Conservation (phyloP, 1,140 invertebrate genomes). For the Scylla paramamosain region DNA sequence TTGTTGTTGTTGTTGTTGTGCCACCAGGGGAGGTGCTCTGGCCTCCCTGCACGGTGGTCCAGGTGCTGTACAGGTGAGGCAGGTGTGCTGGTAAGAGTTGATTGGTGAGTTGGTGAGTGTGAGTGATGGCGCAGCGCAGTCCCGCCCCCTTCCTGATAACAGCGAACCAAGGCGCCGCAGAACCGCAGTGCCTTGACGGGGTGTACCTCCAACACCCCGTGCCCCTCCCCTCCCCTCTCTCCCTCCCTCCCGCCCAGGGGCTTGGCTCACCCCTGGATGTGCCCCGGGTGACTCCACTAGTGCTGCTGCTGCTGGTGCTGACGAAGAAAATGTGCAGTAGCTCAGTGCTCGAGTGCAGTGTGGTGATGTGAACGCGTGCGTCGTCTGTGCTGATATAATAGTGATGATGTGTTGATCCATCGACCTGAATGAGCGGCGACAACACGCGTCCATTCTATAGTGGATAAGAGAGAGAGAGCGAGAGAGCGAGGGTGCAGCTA, state of each 20-base stretch:
- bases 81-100: not conserved
- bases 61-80: not conserved
- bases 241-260: not conserved
- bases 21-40: not conserved
- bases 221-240: not conserved
- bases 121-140: not conserved
- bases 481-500: not conserved
- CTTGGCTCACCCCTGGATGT: too few species aligned
- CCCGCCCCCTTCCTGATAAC: not conserved
- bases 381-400: too few species aligned
- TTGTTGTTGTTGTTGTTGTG: not conserved
- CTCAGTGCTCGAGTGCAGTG: too few species aligned
- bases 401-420: too few species aligned
- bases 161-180: too few species aligned
- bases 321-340: too few species aligned
- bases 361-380: too few species aligned
- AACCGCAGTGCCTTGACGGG: too few species aligned
- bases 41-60: not conserved
- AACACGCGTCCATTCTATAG: not conserved
- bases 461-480: not conserved
- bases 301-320: too few species aligned
- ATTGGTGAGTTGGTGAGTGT: not conserved
- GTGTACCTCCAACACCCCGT: too few species aligned
- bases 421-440: too few species aligned
- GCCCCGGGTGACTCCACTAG: too few species aligned